These are phyloP conservation scores for Scelioninae gen. 1 DNA, from an alignment of 2,888 invertebrate species.

Conservation along the genomic window DNA sequence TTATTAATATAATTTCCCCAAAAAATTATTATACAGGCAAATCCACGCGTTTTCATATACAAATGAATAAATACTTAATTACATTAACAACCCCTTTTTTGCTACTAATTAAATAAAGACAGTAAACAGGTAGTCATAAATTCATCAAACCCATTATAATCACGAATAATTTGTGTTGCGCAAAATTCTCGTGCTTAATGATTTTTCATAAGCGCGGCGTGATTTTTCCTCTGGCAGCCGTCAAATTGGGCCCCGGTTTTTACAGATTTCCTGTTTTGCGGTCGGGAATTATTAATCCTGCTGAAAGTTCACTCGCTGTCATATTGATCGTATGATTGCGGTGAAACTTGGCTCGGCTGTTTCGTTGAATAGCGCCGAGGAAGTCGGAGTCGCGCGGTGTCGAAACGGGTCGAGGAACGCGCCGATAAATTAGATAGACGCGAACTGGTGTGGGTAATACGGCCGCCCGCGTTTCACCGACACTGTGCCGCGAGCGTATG, in stretches of 20 bases:
- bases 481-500: constrained; percentile 39
- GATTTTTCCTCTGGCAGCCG: constrained; percentile 10
- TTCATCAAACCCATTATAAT: constrained; percentile 15
- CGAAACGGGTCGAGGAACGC: constrained; percentile 62
- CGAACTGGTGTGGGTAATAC: constrained; percentile 38
- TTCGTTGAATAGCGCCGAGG: constrained; percentile 39
- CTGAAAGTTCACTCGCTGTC: constrained; percentile 63
- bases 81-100: too few species aligned
- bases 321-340: constrained; percentile 61
- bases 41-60: too few species aligned
- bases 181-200: constrained; percentile 23
- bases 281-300: constrained; percentile 50
- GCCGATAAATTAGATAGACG: constrained; percentile 57
- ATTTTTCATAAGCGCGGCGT: constrained; percentile 12
- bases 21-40: too few species aligned
- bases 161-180: constrained; percentile 28
- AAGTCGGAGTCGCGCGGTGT: constrained; percentile 61
- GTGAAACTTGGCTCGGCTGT: constrained; percentile 66
- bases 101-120: too few species aligned
- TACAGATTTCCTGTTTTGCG: constrained; percentile 49
- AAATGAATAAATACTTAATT: too few species aligned
- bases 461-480: constrained; percentile 60
- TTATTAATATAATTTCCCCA: too few species aligned
- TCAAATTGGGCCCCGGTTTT: constrained; percentile 43
- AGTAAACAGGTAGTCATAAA: not conserved